Conservation (phyloP, 2,113 vertebrate genomes). For the Cheirogaleus medius region DNA sequence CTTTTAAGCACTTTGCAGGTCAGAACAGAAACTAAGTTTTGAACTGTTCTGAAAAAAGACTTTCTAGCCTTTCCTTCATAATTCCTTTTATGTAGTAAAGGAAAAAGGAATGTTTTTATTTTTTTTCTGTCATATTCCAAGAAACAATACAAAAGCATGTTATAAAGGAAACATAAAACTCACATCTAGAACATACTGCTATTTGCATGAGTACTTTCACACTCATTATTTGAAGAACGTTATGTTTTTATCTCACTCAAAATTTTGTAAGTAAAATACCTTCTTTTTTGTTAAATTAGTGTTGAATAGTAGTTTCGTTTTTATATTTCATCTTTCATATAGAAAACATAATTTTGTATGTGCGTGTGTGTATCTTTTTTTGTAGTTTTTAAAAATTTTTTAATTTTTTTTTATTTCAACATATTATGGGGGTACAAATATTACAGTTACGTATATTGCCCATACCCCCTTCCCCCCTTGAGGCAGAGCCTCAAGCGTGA, state of each 20-base stretch:
- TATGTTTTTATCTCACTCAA: not conserved
- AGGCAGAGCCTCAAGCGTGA: too few species aligned
- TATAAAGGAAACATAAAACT: not conserved
- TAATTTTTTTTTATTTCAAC: too few species aligned
- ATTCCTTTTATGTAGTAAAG: not conserved
- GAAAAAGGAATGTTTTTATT: not conserved
- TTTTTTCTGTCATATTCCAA: not conserved
- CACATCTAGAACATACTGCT: not conserved
- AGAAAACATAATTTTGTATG: not conserved
- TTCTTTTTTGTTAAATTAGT: not conserved
- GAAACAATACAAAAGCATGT: not conserved
- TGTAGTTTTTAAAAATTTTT: too few species aligned
- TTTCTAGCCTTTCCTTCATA: not conserved
- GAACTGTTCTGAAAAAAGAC: not conserved
- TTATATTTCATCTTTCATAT: not conserved
- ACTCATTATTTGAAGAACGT: not conserved
- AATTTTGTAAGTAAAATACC: not conserved
- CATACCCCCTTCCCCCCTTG: too few species aligned
- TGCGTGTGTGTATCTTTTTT: not conserved
- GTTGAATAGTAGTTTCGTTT: not conserved
- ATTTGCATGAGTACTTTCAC: not conserved
- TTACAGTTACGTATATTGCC: too few species aligned
- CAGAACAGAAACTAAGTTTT: not conserved
- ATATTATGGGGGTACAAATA: too few species aligned
- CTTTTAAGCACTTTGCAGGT: not conserved